Conservation (phyloP, 1,140 invertebrate species). For the Mesaphorura yosii region DNA sequence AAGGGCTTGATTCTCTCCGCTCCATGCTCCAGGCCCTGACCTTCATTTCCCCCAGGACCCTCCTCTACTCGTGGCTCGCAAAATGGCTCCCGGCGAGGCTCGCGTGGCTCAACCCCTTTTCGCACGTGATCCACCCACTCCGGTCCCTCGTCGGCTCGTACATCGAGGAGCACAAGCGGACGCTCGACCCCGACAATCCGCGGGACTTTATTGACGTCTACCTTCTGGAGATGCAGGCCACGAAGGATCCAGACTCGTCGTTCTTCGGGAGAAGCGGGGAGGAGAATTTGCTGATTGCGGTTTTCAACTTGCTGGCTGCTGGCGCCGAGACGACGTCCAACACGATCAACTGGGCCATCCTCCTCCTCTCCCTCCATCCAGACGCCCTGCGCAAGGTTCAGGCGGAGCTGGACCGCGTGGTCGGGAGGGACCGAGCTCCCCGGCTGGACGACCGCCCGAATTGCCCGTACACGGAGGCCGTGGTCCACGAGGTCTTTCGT, state of each 20-base stretch:
- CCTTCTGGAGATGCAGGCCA: slow-evolving; percentile 27
- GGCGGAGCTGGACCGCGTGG: slow-evolving; percentile 61
- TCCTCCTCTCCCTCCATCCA: slow-evolving; percentile 61
- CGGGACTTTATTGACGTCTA: slow-evolving; percentile 29
- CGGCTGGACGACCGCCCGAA: slow-evolving; percentile 54
- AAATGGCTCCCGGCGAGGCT: slow-evolving; percentile 20
- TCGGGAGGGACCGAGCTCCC: slow-evolving; percentile 56
- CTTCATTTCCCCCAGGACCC: too few relatives aligned
- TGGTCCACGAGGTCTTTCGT: slow-evolving; percentile 25
- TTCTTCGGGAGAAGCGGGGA: slow-evolving; percentile 27
- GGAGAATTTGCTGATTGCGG: slow-evolving; percentile 24
- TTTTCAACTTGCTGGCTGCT: slow-evolving; percentile 45
- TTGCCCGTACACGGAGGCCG: slow-evolving; percentile 38
- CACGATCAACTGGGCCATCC: slow-evolving; percentile 62
- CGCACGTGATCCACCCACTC: slow-evolving; percentile 16
- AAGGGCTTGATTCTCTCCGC: too few relatives aligned
- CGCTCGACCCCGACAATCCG: slow-evolving; percentile 13
- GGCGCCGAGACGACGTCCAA: slow-evolving; percentile 72
- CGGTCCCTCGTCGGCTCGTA: slow-evolving; percentile 18
- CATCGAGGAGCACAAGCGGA: slow-evolving; percentile 24
- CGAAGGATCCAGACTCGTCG: slow-evolving; percentile 15
- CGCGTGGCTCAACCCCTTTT: slow-evolving; percentile 17
- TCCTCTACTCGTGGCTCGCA: slow-evolving; percentile 29
- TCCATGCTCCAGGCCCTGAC: too few relatives aligned
- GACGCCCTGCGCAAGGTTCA: slow-evolving; percentile 67